These are phyloP conservation scores for Macroramphosus scolopax DNA, from an alignment of 2,797 vertebrate genomes.

Conservation along the genomic window DNA sequence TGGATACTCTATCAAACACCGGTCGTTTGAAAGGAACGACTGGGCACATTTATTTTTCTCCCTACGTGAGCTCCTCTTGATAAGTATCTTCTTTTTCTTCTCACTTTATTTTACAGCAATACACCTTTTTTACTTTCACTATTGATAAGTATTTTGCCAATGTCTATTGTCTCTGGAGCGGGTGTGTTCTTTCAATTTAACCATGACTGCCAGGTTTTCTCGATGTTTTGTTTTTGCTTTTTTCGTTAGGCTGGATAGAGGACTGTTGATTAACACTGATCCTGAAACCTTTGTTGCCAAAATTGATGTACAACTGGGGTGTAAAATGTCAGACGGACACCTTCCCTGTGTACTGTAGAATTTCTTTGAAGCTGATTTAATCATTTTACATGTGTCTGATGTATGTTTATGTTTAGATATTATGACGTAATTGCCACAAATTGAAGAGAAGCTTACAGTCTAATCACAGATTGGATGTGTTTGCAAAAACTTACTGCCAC, in stretches of 20 bases:
- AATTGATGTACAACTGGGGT: conserved; percentile 58
- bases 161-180: conserved; percentile 60
- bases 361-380: conserved; percentile 40
- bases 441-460: conserved; percentile 33
- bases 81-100: conserved; percentile 39
- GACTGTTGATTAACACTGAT: conserved; percentile 58
- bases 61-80: conserved; percentile 54
- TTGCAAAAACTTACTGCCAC: conserved; percentile 52
- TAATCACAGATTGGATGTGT: conserved; percentile 36
- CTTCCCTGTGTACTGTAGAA: conserved; percentile 42
- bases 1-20: conserved; percentile 58
- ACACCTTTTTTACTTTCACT: conserved; percentile 53
- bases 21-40: conserved; percentile 62
- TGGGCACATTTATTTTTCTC: conserved; percentile 61
- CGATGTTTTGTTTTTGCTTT: conserved; percentile 60
- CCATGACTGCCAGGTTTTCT: conserved; percentile 72
- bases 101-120: conserved; percentile 67
- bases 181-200: conserved; percentile 55
- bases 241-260: conserved; percentile 54
- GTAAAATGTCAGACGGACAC: conserved; percentile 31
- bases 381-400: conserved; percentile 49
- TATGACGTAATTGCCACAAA: conserved; percentile 42
- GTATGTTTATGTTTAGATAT: conserved; percentile 56
- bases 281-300: conserved; percentile 71
- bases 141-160: conserved; percentile 68